Conservation (phyloP, 1,140 invertebrate genomes). For the Zaprionus ornatus region DNA sequence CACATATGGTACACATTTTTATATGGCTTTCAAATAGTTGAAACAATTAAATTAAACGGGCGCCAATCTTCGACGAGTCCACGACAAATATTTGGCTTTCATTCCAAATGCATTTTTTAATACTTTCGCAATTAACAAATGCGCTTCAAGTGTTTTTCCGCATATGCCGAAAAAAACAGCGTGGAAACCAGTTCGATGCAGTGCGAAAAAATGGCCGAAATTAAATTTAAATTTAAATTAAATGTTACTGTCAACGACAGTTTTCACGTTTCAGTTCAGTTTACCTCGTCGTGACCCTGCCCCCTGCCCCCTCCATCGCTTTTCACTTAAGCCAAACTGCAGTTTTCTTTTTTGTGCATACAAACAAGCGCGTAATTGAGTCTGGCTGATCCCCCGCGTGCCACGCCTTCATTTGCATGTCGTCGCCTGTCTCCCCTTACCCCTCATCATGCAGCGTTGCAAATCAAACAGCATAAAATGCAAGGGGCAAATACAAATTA, state of each 20-base stretch:
- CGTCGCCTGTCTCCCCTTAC: not conserved
- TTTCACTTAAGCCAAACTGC: constrained; percentile 13
- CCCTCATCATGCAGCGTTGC: not conserved
- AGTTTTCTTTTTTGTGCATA: not conserved
- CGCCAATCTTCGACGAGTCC: constrained; percentile 30
- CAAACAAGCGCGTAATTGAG: constrained; percentile 73
- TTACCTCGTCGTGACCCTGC: not conserved
- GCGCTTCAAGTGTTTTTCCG: constrained; percentile 12
- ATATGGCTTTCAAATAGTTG: constrained; percentile 20
- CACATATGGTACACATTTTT: not conserved
- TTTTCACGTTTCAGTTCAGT: constrained; percentile 16
- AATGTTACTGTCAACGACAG: constrained; percentile 39
- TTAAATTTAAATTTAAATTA: constrained; percentile 11
- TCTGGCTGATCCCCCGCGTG: constrained; percentile 27
- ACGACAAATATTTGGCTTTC: constrained; percentile 56
- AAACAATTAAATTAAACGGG: constrained; percentile 51
- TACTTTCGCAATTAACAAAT: constrained; percentile 44
- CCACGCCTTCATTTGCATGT: not conserved
- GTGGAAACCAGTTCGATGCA: not conserved
- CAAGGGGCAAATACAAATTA: constrained; percentile 66
- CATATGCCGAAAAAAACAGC: not conserved
- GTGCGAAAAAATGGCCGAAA: not conserved
- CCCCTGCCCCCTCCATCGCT: too few relatives aligned
- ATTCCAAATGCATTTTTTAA: constrained; percentile 45
- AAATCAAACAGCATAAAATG: constrained; percentile 62